Percentiles rank a stretch among this genome's conserved stretches.
phyloP scores from a whole-genome alignment of 2,888 invertebrate genomes.

The Acanthacorydalis orientalis region DNA sequence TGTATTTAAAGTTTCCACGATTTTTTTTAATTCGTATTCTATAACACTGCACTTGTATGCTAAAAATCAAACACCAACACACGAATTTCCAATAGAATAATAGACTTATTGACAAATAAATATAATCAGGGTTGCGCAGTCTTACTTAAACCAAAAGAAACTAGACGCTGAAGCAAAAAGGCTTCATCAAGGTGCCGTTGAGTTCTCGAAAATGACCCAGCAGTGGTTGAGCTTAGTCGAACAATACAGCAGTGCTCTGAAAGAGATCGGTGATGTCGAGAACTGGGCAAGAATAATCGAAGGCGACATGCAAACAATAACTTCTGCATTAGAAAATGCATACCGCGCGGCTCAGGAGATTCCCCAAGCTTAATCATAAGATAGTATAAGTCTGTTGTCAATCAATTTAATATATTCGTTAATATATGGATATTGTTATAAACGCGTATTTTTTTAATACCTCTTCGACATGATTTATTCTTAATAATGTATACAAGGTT shows the following conservation, averaged over 20 bases:
- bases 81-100: too few relatives aligned
- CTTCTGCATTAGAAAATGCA: constrained; percentile 82
- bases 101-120: too few relatives aligned
- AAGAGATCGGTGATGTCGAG: constrained; percentile 97
- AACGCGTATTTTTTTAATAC: too few relatives aligned
- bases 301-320: constrained; percentile 83
- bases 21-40: background rate
- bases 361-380: constrained; percentile 4
- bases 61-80: too few relatives aligned
- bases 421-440: too few relatives aligned
- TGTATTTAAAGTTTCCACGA: background rate
- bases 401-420: background rate
- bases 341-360: constrained; percentile 54
- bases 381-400: background rate
- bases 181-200: constrained; percentile 81
- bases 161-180: constrained; percentile 95
- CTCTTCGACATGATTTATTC: too few relatives aligned
- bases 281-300: constrained; percentile 98
- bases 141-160: constrained; percentile 95
- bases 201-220: constrained; percentile 90
- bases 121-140: constrained; percentile 74
- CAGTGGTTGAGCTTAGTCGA: constrained; percentile 92
- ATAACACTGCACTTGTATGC: background rate
- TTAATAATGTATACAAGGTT: too few relatives aligned
- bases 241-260: constrained; percentile 69